phyloP scores from a whole-genome alignment of 2,797 vertebrate species.

The Bothrops alternatus region DNA sequence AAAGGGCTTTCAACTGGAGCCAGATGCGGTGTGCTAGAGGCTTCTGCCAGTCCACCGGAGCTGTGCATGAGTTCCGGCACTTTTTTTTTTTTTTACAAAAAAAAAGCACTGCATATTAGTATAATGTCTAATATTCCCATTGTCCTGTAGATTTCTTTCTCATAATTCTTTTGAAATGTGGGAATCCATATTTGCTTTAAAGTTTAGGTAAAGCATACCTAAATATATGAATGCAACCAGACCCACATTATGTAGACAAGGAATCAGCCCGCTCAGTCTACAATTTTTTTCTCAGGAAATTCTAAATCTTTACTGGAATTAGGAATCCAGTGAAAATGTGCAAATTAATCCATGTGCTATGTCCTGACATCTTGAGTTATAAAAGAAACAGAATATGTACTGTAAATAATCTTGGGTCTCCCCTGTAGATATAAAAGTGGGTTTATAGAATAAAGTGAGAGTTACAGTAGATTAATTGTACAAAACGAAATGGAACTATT shows the following conservation, averaged over 20 bases:
- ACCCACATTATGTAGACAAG: not conserved
- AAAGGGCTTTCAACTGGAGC: too few species aligned
- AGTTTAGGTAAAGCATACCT: not conserved
- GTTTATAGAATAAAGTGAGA: not conserved
- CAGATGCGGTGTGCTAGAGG: too few species aligned
- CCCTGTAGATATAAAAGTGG: not conserved
- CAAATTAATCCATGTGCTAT: not conserved
- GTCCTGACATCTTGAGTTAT: not conserved
- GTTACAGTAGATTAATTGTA: not conserved
- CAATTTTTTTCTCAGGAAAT: not conserved
- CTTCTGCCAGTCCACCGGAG: too few species aligned
- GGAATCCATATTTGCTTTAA: not conserved
- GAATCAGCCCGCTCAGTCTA: not conserved
- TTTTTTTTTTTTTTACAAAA: too few species aligned
- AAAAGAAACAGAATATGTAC: not conserved
- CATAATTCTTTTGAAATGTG: slow-evolving; percentile 25
- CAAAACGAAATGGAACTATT: not conserved
- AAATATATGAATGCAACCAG: not conserved
- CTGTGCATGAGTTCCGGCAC: too few species aligned
- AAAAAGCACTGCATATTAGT: not conserved
- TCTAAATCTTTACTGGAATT: not conserved
- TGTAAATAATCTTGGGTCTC: not conserved
- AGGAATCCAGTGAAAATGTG: not conserved
- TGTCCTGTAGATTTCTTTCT: not conserved
- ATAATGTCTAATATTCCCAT: slow-evolving; percentile 3